Conservation (phyloP, 2,797 vertebrate species). For the Mus minutoides region DNA sequence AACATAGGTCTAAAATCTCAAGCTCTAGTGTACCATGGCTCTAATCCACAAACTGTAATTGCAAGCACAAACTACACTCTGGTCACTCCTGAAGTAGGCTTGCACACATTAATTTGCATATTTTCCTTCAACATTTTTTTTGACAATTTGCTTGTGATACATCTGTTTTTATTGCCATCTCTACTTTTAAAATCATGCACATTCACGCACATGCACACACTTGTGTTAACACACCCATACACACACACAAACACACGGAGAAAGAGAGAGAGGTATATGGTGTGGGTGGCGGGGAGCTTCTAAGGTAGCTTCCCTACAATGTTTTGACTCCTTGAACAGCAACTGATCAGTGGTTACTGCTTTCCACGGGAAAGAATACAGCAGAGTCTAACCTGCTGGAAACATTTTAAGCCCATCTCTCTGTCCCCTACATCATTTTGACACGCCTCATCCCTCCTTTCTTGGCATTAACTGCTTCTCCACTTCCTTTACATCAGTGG, state of each 20-base stretch:
- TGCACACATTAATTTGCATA: slow-evolving; percentile 50
- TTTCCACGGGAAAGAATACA: slow-evolving; percentile 50
- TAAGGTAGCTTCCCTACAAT: not conserved
- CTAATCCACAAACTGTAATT: slow-evolving; percentile 84
- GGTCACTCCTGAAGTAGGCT: slow-evolving; percentile 19
- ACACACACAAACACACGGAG: slow-evolving; percentile 1
- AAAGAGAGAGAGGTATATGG: slow-evolving; percentile 65
- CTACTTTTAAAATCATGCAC: slow-evolving; percentile 48
- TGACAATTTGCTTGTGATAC: slow-evolving; percentile 82
- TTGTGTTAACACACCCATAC: not conserved
- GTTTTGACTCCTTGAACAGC: slow-evolving; percentile 57
- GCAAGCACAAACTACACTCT: slow-evolving; percentile 81
- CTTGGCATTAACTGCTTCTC: slow-evolving; percentile 90
- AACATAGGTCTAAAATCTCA: slow-evolving; percentile 83
- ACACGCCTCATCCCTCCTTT: slow-evolving; percentile 84
- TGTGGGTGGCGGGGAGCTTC: not conserved
- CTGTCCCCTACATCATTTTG: slow-evolving; percentile 83
- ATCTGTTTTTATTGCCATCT: slow-evolving; percentile 79
- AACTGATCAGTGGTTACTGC: slow-evolving; percentile 59
- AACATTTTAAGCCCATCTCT: slow-evolving; percentile 88
- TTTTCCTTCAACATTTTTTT: slow-evolving; percentile 76
- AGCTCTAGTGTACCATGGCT: slow-evolving; percentile 69
- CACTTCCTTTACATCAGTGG: slow-evolving; percentile 90
- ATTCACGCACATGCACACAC: not conserved
- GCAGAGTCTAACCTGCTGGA: slow-evolving; percentile 88